These are phyloP conservation scores for Phoeniculus purpureus DNA, from an alignment of 2,797 vertebrate genomes.

Conservation along the genomic window DNA sequence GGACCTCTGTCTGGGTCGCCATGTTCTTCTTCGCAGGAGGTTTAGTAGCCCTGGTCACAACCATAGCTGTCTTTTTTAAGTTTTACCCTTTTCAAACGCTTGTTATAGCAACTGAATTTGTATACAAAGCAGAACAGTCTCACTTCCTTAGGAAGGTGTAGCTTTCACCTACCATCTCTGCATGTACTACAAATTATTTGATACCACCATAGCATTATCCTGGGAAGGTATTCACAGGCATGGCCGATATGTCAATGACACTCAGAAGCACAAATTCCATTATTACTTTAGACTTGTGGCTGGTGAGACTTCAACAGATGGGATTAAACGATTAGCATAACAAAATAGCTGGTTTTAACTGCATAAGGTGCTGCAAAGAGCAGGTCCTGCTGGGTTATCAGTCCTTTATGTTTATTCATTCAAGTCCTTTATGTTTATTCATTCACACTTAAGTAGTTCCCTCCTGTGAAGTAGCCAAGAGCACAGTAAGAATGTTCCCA, in stretches of 20 bases:
- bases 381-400: slow-evolving; percentile 63
- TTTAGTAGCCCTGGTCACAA: too few relatives aligned
- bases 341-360: slow-evolving; percentile 51
- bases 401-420: slow-evolving; percentile 59
- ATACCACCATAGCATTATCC: neutral
- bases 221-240: neutral
- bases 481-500: neutral
- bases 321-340: slow-evolving; percentile 59
- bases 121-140: neutral
- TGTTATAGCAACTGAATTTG: neutral
- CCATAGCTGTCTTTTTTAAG: too few relatives aligned
- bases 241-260: neutral
- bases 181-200: neutral
- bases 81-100: too few relatives aligned
- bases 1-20: too few relatives aligned
- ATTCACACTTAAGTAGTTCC: slow-evolving; percentile 54
- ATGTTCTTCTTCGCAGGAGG: too few relatives aligned
- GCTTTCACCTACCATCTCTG: neutral
- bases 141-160: neutral
- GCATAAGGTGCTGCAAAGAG: slow-evolving; percentile 31
- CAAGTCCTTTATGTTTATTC: slow-evolving; percentile 57
- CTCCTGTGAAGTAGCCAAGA: slow-evolving; percentile 50
- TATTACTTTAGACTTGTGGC: slow-evolving; percentile 7
- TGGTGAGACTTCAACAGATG: slow-evolving; percentile 60
- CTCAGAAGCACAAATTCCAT: neutral